phyloP scores from a whole-genome alignment of 2,797 vertebrate genomes.

The Semaprochilodus insignis region DNA sequence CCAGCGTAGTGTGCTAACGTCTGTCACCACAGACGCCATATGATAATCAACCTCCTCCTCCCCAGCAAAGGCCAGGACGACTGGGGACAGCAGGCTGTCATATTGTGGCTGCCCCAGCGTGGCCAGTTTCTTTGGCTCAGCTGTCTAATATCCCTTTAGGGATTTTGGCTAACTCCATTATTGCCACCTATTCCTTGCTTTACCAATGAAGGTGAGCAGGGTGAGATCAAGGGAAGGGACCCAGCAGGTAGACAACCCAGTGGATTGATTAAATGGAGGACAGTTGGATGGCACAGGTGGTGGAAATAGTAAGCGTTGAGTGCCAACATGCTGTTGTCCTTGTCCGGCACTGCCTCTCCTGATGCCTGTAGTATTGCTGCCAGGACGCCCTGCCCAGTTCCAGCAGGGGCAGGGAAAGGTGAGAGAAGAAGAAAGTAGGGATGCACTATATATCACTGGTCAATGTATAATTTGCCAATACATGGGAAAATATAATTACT shows the following conservation, averaged over 20 bases:
- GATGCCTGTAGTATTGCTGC: background rate
- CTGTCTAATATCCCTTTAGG: background rate
- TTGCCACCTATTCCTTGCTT: background rate
- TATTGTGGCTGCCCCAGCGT: constrained; percentile 4
- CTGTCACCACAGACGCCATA: constrained; percentile 50
- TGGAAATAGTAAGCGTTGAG: constrained; percentile 35
- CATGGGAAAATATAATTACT: background rate
- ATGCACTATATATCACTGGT: background rate
- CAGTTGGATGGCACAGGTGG: constrained; percentile 67
- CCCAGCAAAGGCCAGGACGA: background rate
- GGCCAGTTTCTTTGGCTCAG: background rate
- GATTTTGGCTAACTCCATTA: constrained; percentile 24
- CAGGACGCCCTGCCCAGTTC: background rate
- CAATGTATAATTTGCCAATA: background rate
- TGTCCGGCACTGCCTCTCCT: constrained; percentile 15
- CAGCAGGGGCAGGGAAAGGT: constrained; percentile 15
- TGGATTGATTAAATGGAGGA: constrained; percentile 47
- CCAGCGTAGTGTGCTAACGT: constrained; percentile 12
- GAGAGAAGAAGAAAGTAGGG: constrained; percentile 5
- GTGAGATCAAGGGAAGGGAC: constrained; percentile 13
- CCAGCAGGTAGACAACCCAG: constrained; percentile 28
- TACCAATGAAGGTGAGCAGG: background rate
- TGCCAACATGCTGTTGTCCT: constrained; percentile 23
- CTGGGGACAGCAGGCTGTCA: constrained; percentile 21
- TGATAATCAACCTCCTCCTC: constrained; percentile 12